Conservation (phyloP, 2,797 vertebrate species). For the Denticeps clupeoides region DNA sequence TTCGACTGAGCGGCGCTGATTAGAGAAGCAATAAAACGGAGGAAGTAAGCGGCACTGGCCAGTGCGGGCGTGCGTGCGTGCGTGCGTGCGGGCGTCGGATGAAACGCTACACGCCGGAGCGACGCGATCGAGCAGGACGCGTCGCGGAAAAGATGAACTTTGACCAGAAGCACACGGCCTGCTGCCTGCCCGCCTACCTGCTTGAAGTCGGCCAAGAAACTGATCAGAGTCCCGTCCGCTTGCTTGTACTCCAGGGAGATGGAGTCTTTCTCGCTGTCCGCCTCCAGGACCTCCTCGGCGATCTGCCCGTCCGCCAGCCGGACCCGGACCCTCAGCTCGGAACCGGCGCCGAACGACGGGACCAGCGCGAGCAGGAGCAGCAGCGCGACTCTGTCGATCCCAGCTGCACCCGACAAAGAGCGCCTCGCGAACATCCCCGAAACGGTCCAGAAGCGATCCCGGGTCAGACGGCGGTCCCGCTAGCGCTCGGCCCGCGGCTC, state of each 20-base stretch:
- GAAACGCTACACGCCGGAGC: too few species aligned
- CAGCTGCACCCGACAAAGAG: conserved; percentile 37
- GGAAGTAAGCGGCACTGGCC: too few species aligned
- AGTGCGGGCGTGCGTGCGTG: too few species aligned
- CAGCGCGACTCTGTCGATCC: too few species aligned
- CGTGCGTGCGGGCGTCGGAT: too few species aligned
- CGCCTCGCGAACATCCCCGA: conserved; percentile 55
- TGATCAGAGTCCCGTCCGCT: conserved; percentile 80
- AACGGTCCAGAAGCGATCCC: conserved; percentile 22
- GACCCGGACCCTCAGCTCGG: conserved; percentile 83
- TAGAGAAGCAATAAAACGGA: too few species aligned
- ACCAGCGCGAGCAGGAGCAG: too few species aligned
- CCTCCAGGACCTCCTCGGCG: conserved; percentile 83
- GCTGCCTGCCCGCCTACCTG: conserved; percentile 61
- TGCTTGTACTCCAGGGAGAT: conserved; percentile 81
- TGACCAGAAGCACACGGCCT: too few species aligned
- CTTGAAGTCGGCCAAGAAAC: conserved; percentile 82
- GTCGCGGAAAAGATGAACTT: too few species aligned
- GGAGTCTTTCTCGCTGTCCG: conserved; percentile 76
- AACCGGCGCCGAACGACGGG: conserved; percentile 49
- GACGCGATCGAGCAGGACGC: too few species aligned
- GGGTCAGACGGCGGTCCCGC: conserved; percentile 32
- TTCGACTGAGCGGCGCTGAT: too few species aligned
- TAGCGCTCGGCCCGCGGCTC: too few species aligned
- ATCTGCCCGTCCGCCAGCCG: conserved; percentile 79